A percentile compares a stretch with the other conserved stretches of the same genome.
Conservation (phyloP, 2,797 vertebrate species). For the Pangasius djambal region DNA sequence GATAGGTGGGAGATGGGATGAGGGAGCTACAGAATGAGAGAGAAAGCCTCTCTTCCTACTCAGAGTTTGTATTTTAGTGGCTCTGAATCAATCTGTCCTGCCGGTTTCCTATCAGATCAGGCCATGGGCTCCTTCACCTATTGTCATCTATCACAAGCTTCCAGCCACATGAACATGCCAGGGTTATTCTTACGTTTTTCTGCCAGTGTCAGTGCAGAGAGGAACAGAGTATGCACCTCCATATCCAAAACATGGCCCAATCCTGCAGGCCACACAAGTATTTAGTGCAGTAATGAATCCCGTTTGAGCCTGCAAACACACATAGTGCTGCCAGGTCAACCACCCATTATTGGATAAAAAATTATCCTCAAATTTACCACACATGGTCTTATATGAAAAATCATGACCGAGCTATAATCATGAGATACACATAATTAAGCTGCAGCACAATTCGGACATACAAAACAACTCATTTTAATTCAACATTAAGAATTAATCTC, state of each 20-base stretch:
- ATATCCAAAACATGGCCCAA: slow-evolving; percentile 34
- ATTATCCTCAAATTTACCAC: slow-evolving; percentile 59
- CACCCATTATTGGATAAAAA: slow-evolving; percentile 55
- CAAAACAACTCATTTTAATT: slow-evolving; percentile 53
- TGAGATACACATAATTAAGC: slow-evolving; percentile 52
- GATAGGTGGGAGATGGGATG: not conserved
- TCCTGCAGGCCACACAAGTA: slow-evolving; percentile 42
- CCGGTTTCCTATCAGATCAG: slow-evolving; percentile 42
- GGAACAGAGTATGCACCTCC: not conserved
- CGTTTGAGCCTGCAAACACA: slow-evolving; percentile 46
- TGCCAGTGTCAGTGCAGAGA: slow-evolving; percentile 24
- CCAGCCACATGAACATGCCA: slow-evolving; percentile 29
- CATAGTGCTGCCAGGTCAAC: slow-evolving; percentile 55
- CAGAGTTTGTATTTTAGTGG: slow-evolving; percentile 44
- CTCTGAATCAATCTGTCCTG: slow-evolving; percentile 53
- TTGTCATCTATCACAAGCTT: slow-evolving; percentile 45
- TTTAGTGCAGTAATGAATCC: slow-evolving; percentile 58
- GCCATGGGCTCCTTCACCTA: slow-evolving; percentile 39
- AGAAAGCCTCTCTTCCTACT: slow-evolving; percentile 14
- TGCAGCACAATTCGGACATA: slow-evolving; percentile 45
- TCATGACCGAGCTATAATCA: slow-evolving; percentile 47
- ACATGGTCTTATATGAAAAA: slow-evolving; percentile 51
- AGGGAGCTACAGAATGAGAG: slow-evolving; percentile 21
- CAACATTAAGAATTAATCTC: slow-evolving; percentile 57
- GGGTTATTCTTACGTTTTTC: slow-evolving; percentile 26